Conservation (phyloP, 2,888 invertebrate species). For the Agrochola circellaris region DNA sequence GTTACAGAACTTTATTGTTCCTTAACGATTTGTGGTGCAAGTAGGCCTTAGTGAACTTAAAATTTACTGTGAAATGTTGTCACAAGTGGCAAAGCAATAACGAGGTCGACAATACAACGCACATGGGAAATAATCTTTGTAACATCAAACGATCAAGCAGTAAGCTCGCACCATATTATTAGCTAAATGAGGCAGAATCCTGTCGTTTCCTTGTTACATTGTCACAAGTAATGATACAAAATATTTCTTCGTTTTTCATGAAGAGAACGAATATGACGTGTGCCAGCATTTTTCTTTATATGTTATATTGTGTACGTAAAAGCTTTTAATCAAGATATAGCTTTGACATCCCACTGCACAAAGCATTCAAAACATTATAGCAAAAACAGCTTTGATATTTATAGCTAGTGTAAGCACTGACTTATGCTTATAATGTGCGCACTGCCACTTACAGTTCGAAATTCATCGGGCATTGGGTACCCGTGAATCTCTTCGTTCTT, state of each 20-base stretch:
- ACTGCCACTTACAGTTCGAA: not conserved
- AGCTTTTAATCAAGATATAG: not conserved
- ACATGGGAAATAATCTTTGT: constrained; percentile 1
- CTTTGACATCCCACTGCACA: not conserved
- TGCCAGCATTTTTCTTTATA: not conserved
- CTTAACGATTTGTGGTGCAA: not conserved
- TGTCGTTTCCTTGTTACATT: constrained; percentile 17
- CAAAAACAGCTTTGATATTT: not conserved
- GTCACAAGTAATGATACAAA: constrained; percentile 29
- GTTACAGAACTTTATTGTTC: too few species aligned
- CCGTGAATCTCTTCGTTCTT: not conserved
- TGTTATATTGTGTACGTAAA: too few species aligned
- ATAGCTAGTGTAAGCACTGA: not conserved
- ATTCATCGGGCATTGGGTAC: not conserved
- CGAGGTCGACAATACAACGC: not conserved
- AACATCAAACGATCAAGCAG: constrained; percentile 11
- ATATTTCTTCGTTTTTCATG: constrained; percentile 1
- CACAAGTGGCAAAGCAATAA: not conserved
- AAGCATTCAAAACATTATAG: too few species aligned
- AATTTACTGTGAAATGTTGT: not conserved
- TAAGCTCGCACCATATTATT: constrained; percentile 22
- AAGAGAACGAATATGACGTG: not conserved
- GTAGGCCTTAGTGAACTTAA: not conserved
- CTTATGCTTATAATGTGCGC: not conserved
- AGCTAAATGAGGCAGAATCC: constrained; percentile 26